These are phyloP conservation scores for Rhopilema esculentum DNA, from an alignment of 30 jellyfish, hydroid and myxozoan genomes.

Conservation along the genomic window DNA sequence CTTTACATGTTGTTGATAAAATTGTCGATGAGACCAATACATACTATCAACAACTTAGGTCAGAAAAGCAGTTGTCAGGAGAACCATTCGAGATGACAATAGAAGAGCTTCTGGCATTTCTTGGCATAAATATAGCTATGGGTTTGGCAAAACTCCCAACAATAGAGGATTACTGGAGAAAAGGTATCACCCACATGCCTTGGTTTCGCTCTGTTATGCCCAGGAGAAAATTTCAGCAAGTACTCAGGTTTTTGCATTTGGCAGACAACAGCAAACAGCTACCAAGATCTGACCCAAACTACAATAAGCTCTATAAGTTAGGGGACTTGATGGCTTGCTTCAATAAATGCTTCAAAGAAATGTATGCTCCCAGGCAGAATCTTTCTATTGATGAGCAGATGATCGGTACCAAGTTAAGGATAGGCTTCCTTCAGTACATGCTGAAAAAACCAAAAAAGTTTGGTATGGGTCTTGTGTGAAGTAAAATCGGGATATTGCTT, in stretches of 20 bases:
- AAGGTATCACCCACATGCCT: slow-evolving; percentile 18
- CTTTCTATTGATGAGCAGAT: slow-evolving; percentile 40
- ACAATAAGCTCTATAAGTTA: slow-evolving; percentile 23
- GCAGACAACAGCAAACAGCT: slow-evolving; percentile 16
- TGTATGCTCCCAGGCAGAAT: not conserved
- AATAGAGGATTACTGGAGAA: slow-evolving; percentile 19
- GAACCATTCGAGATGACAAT: not conserved
- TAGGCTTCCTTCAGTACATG: slow-evolving; percentile 56
- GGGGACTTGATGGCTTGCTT: not conserved
- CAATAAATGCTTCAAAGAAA: not conserved
- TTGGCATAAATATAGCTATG: slow-evolving; percentile 11
- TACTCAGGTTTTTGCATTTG: slow-evolving; percentile 31
- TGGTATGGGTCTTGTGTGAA: slow-evolving; percentile 63
- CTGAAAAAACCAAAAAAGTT: slow-evolving; percentile 44
- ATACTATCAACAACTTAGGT: not conserved
- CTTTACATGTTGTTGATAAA: not conserved
- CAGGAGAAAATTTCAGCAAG: not conserved
- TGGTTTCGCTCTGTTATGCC: slow-evolving; percentile 9
- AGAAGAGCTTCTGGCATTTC: slow-evolving; percentile 9
- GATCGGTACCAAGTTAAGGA: slow-evolving; percentile 34
- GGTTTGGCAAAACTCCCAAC: slow-evolving; percentile 20
- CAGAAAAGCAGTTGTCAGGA: slow-evolving; percentile 2
- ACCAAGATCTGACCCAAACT: slow-evolving; percentile 15
- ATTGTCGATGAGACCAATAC: slow-evolving; percentile 8
- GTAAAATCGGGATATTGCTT: slow-evolving; percentile 21